A percentile compares a stretch with the other conserved stretches of the same genome.
These are phyloP conservation scores for Eupeodes latifasciatus DNA, from an alignment of 2,888 invertebrate species.

Conservation along the genomic window DNA sequence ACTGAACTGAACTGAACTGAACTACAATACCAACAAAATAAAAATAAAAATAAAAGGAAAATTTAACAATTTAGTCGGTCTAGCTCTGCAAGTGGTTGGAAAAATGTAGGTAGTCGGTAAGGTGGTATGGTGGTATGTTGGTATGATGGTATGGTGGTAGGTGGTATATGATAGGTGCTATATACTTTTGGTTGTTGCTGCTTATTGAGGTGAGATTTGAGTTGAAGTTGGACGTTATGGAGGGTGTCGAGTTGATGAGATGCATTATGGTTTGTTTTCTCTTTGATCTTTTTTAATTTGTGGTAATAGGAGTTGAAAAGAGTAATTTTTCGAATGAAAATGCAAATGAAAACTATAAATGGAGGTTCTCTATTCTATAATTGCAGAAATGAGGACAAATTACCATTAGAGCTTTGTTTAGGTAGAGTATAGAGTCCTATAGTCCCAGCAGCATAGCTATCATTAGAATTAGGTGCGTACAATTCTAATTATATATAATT, in stretches of 20 bases:
- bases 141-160: no score
- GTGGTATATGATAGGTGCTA: background rate
- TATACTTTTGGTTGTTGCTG: background rate
- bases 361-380: no score
- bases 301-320: conserved; percentile 17
- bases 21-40: background rate
- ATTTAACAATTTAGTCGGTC: conserved; percentile 10
- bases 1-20: background rate
- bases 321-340: background rate
- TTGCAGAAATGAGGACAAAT: no score
- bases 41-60: no score
- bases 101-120: background rate
- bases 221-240: background rate
- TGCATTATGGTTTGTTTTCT: conserved; percentile 1
- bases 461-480: no score
- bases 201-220: conserved; percentile 27
- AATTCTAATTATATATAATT: no score
- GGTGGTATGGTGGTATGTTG: no score
- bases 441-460: no score
- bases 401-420: no score
- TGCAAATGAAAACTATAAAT: background rate
- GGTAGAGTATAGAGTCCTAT: no score
- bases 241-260: conserved; percentile 22
- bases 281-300: background rate
- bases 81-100: background rate